These are phyloP conservation scores for Popillia japonica DNA, from an alignment of 1,140 invertebrate genomes.

Conservation along the genomic window DNA sequence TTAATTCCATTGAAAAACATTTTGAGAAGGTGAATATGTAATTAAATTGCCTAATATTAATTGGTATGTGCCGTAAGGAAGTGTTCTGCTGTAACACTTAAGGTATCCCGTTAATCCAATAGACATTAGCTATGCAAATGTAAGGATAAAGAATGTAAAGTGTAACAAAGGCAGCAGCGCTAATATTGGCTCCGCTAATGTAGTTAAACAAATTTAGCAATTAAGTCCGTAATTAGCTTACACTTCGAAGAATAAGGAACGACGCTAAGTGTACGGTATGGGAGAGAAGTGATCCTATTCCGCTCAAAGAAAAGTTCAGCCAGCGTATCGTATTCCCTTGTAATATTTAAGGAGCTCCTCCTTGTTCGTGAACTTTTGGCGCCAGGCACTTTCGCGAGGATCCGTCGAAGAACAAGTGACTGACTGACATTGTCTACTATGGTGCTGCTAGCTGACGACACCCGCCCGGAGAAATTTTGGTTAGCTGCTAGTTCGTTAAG, in stretches of 20 bases:
- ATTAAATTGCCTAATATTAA: conserved; percentile 40
- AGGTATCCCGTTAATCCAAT: conserved; percentile 31
- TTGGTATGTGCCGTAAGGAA: conserved; percentile 23
- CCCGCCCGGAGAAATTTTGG: conserved; percentile 44
- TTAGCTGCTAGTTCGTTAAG: conserved; percentile 46
- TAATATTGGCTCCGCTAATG: conserved; percentile 50
- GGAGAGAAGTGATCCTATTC: conserved; percentile 38
- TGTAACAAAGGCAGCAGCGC: conserved; percentile 42
- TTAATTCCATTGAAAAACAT: neutral
- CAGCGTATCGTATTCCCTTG: conserved; percentile 45
- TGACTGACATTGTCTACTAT: conserved; percentile 41
- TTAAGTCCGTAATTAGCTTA: conserved; percentile 48
- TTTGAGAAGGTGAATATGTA: neutral
- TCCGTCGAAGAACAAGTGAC: conserved; percentile 36
- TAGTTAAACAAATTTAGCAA: conserved; percentile 49
- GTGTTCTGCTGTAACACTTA: conserved; percentile 32
- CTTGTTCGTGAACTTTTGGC: conserved; percentile 33
- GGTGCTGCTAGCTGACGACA: neutral
- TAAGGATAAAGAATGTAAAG: conserved; percentile 37
- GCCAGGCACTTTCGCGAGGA: neutral
- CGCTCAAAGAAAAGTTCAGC: conserved; percentile 41
- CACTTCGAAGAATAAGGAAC: conserved; percentile 42
- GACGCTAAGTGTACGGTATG: neutral
- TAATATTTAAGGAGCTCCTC: conserved; percentile 41
- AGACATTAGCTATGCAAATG: conserved; percentile 46